Conservation (phyloP, 2,888 invertebrate genomes). For the Pseudococcus viburni region DNA sequence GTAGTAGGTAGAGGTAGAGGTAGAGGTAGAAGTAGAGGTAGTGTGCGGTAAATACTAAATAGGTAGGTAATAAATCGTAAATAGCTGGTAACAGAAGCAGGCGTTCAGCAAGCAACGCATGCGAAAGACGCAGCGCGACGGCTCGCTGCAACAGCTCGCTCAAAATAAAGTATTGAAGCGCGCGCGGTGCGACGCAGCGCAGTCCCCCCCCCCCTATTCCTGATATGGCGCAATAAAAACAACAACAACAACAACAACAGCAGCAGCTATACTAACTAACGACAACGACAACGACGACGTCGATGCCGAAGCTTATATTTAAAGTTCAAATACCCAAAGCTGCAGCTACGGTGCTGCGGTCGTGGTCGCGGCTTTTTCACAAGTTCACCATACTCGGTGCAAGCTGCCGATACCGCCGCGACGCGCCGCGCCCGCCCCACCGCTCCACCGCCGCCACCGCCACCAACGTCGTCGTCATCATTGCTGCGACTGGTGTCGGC, state of each 20-base stretch:
- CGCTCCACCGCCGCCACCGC: too few relatives aligned
- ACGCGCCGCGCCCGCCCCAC: neutral
- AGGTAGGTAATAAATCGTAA: too few relatives aligned
- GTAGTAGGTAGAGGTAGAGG: too few relatives aligned
- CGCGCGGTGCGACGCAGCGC: too few relatives aligned
- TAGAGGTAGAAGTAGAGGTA: too few relatives aligned
- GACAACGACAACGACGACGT: neutral
- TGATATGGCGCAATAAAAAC: neutral
- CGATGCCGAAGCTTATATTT: neutral
- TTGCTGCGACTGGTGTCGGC: neutral
- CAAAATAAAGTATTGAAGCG: too few relatives aligned
- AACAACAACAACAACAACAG: neutral
- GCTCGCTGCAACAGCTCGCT: too few relatives aligned
- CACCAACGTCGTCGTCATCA: neutral
- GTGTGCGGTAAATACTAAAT: too few relatives aligned
- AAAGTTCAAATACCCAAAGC: constrained; percentile 19
- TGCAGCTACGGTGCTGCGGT: neutral
- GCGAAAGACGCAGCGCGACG: too few relatives aligned
- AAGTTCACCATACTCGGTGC: neutral
- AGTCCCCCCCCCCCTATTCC: too few relatives aligned
- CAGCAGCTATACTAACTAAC: neutral
- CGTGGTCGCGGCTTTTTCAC: neutral
- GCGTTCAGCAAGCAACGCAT: too few relatives aligned
- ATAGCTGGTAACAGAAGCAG: too few relatives aligned
- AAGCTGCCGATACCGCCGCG: neutral